Conservation (phyloP, 1,140 invertebrate species). For the Acromyrmex heyeri region DNA sequence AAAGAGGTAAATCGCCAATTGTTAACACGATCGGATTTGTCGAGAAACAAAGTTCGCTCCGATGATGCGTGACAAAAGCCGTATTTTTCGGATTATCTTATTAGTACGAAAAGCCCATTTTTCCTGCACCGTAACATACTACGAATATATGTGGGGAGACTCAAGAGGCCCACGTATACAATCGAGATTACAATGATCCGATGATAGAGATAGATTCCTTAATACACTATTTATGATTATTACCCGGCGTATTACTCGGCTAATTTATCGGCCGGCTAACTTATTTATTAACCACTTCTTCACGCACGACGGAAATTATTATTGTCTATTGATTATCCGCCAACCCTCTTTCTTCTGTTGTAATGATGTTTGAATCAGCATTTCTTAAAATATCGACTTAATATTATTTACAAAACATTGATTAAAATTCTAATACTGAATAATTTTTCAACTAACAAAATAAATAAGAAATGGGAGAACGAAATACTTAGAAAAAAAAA, state of each 20-base stretch:
- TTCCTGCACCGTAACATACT: conserved; percentile 14
- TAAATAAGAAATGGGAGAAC: not conserved
- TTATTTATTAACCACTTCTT: conserved; percentile 60
- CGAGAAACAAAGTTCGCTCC: conserved; percentile 1
- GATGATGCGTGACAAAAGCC: conserved; percentile 41
- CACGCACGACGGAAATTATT: conserved; percentile 38
- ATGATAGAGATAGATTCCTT: conserved; percentile 46
- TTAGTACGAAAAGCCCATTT: not conserved
- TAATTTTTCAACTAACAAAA: not conserved
- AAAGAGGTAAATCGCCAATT: conserved; percentile 23
- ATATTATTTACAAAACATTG: not conserved
- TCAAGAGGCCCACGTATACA: conserved; percentile 56
- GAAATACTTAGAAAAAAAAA: not conserved
- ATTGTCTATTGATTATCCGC: not conserved
- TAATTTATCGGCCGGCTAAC: conserved; percentile 18
- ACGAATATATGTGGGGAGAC: conserved; percentile 50
- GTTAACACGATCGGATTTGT: not conserved
- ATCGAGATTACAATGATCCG: conserved; percentile 40
- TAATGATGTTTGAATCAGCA: not conserved
- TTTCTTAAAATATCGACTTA: conserved; percentile 20
- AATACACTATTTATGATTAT: conserved; percentile 70
- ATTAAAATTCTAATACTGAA: not conserved
- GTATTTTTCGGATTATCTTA: conserved; percentile 52
- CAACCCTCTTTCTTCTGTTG: too few species aligned
- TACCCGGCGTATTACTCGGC: conserved; percentile 56